These are phyloP conservation scores for Pterostichus niger DNA, from an alignment of 2,888 invertebrate genomes.

Conservation along the genomic window DNA sequence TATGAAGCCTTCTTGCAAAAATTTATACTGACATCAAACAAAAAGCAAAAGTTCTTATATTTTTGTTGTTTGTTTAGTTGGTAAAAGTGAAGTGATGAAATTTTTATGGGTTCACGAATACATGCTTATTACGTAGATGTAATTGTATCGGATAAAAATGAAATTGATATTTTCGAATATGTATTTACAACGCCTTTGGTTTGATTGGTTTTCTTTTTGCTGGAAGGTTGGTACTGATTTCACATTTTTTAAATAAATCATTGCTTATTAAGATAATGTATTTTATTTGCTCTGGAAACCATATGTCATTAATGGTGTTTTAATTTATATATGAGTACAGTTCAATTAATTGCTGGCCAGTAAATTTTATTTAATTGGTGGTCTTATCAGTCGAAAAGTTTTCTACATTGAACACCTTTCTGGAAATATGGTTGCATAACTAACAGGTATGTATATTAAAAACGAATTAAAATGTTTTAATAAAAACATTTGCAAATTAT, in stretches of 20 bases:
- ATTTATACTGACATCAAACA: no score
- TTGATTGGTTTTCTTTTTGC: conserved; percentile 19
- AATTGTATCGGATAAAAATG: conserved; percentile 11
- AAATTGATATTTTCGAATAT: conserved; percentile 37
- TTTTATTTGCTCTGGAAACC: conserved; percentile 9
- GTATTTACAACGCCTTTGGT: background rate
- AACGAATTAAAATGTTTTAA: background rate
- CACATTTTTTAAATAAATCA: conserved; percentile 36
- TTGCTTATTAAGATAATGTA: conserved; percentile 23
- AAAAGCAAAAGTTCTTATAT: no score
- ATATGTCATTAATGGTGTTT: background rate
- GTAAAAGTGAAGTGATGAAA: no score
- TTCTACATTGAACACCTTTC: background rate
- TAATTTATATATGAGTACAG: background rate
- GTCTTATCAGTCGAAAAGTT: background rate
- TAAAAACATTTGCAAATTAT: background rate
- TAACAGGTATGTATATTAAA: background rate
- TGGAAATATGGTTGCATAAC: conserved; percentile 21
- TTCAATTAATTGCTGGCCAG: conserved; percentile 1
- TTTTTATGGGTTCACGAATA: background rate
- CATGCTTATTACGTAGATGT: conserved; percentile 17
- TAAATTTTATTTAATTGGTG: background rate
- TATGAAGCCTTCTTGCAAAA: no score
- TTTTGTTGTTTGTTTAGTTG: no score
- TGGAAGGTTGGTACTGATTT: conserved; percentile 8